Conservation (phyloP, 2,113 vertebrate genomes). For the Ctenodactylus gundi region DNA sequence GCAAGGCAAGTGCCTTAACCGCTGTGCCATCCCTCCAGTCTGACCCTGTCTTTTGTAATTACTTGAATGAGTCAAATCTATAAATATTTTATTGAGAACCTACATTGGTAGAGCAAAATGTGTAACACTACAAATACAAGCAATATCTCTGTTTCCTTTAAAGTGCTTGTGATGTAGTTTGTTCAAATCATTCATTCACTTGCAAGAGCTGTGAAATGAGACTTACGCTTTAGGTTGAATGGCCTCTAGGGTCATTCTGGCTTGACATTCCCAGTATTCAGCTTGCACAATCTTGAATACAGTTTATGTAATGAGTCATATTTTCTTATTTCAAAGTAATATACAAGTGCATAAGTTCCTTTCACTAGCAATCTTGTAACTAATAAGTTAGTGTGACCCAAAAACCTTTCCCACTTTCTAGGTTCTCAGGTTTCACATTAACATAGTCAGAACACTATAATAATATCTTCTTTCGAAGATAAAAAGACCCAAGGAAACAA, state of each 20-base stretch:
- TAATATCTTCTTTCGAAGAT: slow-evolving; percentile 2
- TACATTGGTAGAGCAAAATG: background rate
- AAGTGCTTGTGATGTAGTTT: background rate
- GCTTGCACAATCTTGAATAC: background rate
- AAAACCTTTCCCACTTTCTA: background rate
- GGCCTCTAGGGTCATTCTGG: background rate
- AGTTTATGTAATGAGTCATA: background rate
- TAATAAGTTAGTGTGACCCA: background rate
- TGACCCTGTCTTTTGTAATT: too few relatives aligned
- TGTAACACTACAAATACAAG: background rate
- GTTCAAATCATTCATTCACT: background rate
- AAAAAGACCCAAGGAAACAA: slow-evolving; percentile 20
- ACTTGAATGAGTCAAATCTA: background rate
- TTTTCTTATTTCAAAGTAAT: background rate
- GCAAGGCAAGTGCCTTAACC: too few relatives aligned
- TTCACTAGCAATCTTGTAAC: background rate
- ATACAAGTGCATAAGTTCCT: background rate
- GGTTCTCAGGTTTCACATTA: background rate
- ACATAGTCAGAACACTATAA: slow-evolving; percentile 2
- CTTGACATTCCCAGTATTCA: background rate
- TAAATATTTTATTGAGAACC: background rate
- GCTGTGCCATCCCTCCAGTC: too few relatives aligned
- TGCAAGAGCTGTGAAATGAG: background rate
- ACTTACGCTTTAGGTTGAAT: background rate
- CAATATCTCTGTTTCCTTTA: background rate